These are phyloP conservation scores for Exephanes ischioxanthus DNA, from an alignment of 2,888 invertebrate species.

Conservation along the genomic window DNA sequence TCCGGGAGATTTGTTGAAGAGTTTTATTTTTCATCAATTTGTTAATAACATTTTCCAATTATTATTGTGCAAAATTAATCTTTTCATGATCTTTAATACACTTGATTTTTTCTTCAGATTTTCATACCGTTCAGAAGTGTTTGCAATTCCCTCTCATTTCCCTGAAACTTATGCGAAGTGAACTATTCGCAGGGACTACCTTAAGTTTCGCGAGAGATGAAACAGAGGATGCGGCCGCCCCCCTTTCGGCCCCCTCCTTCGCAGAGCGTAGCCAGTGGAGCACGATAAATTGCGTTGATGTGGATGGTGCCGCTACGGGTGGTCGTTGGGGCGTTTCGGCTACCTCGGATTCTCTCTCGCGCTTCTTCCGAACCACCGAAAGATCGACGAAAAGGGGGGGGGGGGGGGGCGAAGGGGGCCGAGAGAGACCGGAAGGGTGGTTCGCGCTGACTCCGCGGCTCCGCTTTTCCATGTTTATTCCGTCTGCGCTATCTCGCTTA, in stretches of 20 bases:
- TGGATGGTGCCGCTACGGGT: constrained; percentile 59
- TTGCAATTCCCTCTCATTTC: too few relatives aligned
- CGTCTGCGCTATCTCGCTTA: constrained; percentile 53
- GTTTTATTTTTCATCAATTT: too few relatives aligned
- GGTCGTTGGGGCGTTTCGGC: constrained; percentile 69
- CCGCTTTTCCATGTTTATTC: constrained; percentile 71
- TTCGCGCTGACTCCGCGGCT: constrained; percentile 70
- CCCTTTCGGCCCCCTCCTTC: not conserved
- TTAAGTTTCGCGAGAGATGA: constrained; percentile 24
- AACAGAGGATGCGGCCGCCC: not conserved
- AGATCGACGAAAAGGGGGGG: constrained; percentile 26
- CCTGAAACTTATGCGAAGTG: too few relatives aligned
- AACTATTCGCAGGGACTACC: too few relatives aligned
- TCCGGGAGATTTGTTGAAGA: too few relatives aligned
- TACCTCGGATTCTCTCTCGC: constrained; percentile 26
- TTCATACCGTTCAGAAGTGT: too few relatives aligned
- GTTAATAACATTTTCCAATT: too few relatives aligned
- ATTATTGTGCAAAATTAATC: too few relatives aligned
- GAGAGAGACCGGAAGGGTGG: constrained; percentile 58
- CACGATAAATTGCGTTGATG: constrained; percentile 68
- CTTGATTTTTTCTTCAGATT: too few relatives aligned
- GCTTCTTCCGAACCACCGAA: constrained; percentile 27
- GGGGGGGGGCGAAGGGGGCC: constrained; percentile 17
- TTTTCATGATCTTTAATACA: too few relatives aligned
- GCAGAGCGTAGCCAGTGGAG: constrained; percentile 33